Evolutionary conservation across 2,888 invertebrate species (phyloP), one percentile per base, ranked within the genome.

Genomic region (Podotricha telesiphe): DNA sequence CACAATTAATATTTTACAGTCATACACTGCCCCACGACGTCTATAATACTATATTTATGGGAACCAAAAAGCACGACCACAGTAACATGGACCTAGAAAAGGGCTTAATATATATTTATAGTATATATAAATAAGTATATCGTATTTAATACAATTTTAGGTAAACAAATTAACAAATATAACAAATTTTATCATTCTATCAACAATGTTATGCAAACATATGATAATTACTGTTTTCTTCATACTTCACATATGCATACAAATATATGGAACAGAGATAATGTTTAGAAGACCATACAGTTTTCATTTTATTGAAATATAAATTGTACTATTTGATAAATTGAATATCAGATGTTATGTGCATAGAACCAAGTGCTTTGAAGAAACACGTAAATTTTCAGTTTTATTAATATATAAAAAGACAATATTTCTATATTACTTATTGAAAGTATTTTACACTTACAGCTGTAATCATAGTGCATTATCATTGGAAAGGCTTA

Each of bases 141-240:
- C n/a, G n/a, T 11, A 19, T 11, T 3, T 13, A 50, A 2, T 1
- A 22, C 20, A 42, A 42, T 58, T 58, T 2, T 22, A 22, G 20
- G 8, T 42, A 58, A 42, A 42, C 10, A 58, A 58, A 45, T 11
- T 59, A n/a, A 45, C n/a, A n/a, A n/a, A n/a, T 45, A 59, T 5
- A 59, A 28, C 59, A 45, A 2, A 45, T 59, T 22, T 59, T 59
- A 62, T 62, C 62, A 48, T 34, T 48, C 11, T 42, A 58, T 58
- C 20, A 58, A 42, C 42, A 58, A 10, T 4, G n/a, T 45, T 51
- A 34, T 42, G 28, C 22, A 59, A 67, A 67, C 45, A 61, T 28
- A 5, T 53, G 45, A 61, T 67, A 51, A 61, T 45, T n/a, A 28
- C 42, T 67, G 59, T 61, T 67, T 61, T 67, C 51, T 67, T 61